phyloP scores from a whole-genome alignment of 1,140 invertebrate genomes.

The Bombus vancouverensis region DNA sequence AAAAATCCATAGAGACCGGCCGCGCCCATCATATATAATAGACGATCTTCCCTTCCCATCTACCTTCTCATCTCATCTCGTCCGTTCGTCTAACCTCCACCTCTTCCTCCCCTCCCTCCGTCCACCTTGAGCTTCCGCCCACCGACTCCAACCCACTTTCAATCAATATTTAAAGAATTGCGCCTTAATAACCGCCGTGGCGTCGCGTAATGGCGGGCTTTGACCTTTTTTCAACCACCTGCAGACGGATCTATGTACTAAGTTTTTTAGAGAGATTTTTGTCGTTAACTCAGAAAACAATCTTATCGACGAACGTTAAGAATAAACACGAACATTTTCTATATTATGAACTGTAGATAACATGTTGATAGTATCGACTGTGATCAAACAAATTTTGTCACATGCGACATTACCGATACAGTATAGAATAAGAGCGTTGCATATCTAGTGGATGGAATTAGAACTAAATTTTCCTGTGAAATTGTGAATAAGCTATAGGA shows the following conservation, averaged over 20 bases:
- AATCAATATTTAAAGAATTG: conserved; percentile 82
- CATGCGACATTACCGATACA: too few species aligned
- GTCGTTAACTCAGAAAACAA: neutral
- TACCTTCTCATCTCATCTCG: conserved; percentile 76
- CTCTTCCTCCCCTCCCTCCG: conserved; percentile 63
- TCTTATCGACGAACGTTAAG: conserved; percentile 8
- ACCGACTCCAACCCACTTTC: conserved; percentile 72
- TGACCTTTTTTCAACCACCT: conserved; percentile 45
- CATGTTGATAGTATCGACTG: too few species aligned
- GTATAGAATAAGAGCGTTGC: too few species aligned
- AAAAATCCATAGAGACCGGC: conserved; percentile 79
- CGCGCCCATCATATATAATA: conserved; percentile 82
- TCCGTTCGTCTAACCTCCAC: conserved; percentile 69
- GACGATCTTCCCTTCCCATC: conserved; percentile 75
- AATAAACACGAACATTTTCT: neutral
- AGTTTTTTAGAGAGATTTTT: neutral
- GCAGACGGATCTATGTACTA: neutral
- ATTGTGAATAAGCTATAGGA: too few species aligned
- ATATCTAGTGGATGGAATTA: too few species aligned
- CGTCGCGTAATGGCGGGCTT: conserved; percentile 69
- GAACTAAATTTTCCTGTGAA: too few species aligned
- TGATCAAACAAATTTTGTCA: too few species aligned
- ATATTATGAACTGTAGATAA: neutral
- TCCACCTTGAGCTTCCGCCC: conserved; percentile 61
- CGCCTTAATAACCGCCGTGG: conserved; percentile 78